Evolutionary conservation across 2,888 invertebrate species (phyloP).

Genomic region (Nowickia ferox): DNA sequence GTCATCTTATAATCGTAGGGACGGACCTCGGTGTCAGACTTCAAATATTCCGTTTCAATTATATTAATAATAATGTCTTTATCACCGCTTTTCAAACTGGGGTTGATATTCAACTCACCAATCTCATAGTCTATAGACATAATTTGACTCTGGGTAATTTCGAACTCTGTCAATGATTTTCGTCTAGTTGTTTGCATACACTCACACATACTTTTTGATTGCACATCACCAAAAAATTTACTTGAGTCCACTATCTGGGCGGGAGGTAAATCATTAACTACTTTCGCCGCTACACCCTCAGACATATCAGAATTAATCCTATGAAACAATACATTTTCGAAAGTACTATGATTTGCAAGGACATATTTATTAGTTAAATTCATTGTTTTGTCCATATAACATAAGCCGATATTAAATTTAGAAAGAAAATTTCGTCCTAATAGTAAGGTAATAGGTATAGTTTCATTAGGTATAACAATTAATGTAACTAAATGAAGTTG

Average conservation of each 20-base stretch:
- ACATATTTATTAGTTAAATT: constrained; percentile 31
- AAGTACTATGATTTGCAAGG: not conserved
- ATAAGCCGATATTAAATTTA: constrained; percentile 37
- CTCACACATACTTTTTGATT: not conserved
- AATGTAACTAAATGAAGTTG: constrained; percentile 37
- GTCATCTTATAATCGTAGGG: constrained; percentile 16
- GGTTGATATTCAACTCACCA: constrained; percentile 39
- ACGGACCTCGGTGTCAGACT: not conserved
- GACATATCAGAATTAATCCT: not conserved
- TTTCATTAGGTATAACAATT: constrained; percentile 31
- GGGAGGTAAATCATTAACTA: constrained; percentile 30
- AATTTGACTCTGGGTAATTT: constrained; percentile 19
- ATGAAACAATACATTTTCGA: constrained; percentile 3
- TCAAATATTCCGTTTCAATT: constrained; percentile 23
- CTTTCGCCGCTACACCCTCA: not conserved
- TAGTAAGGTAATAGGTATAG: too few species aligned
- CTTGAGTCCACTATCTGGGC: not conserved
- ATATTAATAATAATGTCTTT: constrained; percentile 21
- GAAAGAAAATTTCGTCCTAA: too few species aligned
- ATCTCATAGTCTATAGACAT: constrained; percentile 29
- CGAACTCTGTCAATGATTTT: constrained; percentile 4
- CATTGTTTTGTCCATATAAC: constrained; percentile 14
- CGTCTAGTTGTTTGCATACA: not conserved
- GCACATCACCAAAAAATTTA: not conserved
- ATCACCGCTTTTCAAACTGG: not conserved